Evolutionary conservation across 2,113 vertebrate genomes (phyloP).

Genomic region (Typhlomys cinereus): DNA sequence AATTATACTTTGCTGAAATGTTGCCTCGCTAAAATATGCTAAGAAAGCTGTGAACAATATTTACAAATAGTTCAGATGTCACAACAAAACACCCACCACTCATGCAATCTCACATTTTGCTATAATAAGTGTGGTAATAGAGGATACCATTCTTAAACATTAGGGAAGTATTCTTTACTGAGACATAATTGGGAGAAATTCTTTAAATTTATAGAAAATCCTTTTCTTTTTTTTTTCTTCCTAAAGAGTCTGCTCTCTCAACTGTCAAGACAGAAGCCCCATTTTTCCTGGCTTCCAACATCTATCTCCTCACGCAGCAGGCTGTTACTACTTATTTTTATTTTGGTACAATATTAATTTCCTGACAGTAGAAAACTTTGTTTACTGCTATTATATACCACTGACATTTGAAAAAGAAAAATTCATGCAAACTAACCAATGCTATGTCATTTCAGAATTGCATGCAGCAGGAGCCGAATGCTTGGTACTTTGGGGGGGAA

Average conservation of each 20-base stretch:
- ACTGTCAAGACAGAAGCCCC: constrained; percentile 75
- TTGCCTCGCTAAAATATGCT: constrained; percentile 84
- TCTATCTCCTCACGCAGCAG: constrained; percentile 52
- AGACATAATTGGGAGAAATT: constrained; percentile 73
- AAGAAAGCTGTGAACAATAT: constrained; percentile 86
- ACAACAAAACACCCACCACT: constrained; percentile 86
- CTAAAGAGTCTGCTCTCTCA: constrained; percentile 69
- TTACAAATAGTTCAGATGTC: constrained; percentile 88
- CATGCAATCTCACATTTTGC: constrained; percentile 74
- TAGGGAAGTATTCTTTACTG: constrained; percentile 73
- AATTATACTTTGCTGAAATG: constrained; percentile 85
- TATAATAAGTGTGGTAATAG: constrained; percentile 80
- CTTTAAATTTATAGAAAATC: constrained; percentile 80
- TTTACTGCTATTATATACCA: neutral
- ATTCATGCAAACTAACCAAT: constrained; percentile 48
- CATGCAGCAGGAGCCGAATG: neutral
- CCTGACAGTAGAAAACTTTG: constrained; percentile 67
- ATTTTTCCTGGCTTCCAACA: constrained; percentile 48
- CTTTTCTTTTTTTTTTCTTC: neutral
- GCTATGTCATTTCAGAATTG: neutral
- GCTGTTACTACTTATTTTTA: constrained; percentile 60
- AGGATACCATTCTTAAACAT: constrained; percentile 81
- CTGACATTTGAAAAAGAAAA: neutral
- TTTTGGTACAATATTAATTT: constrained; percentile 66
- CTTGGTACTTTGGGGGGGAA: neutral